Base-by-base conservation (phyloP, 2,888 invertebrate genomes). In the Caradrina clavipalpis region DNA sequence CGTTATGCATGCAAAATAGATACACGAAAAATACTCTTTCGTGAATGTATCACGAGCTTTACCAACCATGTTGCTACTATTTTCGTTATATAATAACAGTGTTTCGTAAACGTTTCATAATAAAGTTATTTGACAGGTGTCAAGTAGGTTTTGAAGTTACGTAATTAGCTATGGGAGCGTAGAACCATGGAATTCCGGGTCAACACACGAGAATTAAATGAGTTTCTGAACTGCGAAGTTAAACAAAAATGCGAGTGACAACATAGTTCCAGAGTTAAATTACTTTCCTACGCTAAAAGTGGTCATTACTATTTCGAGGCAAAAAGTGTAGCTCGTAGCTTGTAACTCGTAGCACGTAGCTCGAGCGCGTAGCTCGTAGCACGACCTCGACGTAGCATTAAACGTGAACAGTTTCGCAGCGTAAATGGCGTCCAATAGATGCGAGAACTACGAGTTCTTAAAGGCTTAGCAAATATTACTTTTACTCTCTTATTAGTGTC, bases 371-470 rank as follows among this genome's bases (percentile, higher is more conserved):
- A 63, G 47, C 50, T 45, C 49, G 54, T 73, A 63, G 60, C 45
- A 45, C 59, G 77, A 83, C 83, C 66, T 80, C 69, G 51, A 39
- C 72, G 81, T 82, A 85, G 77, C 64, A 70, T 65, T 73, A 64
- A 68, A 54, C 51, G 55, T 21, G 58, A 58, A 63, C 26, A 76
- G 61, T 74, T 73, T 68, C 53, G 39, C 42, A 42, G 31, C 51
- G 49, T 35, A 69, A 71, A 69, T 76, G 69, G 51, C 57, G 45
- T 50, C 47, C 54, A 74, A 69, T 68, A 56, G 60, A 54, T 45
- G 58, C 69, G 22, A 69, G 55, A 63, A 65, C 63, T 66, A 55
- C 21, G 22, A 60, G 58, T 73, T 77, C 81, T 76, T 76, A 73
- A 47, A 71, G 64, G 66, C 83, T 80, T 85, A 74, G 70, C 47